These are phyloP conservation scores for Mellivora capensis DNA, from an alignment of 2,113 vertebrate species.

Conservation along the genomic window DNA sequence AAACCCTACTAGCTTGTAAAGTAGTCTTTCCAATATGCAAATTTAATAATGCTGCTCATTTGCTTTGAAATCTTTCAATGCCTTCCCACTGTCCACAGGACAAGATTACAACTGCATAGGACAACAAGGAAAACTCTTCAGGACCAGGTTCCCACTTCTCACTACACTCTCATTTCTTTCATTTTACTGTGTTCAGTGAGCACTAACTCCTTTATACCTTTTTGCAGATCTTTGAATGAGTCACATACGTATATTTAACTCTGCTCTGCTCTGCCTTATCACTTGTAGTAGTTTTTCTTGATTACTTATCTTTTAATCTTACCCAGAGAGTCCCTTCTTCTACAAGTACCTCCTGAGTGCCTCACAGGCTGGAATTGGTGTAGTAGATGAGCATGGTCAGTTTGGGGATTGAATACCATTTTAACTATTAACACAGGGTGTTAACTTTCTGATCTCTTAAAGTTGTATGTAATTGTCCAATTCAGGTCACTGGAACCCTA, in stretches of 20 bases:
- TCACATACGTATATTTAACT: background rate
- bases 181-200: background rate
- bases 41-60: background rate
- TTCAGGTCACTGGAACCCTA: background rate
- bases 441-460: background rate
- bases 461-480: background rate
- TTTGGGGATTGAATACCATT: background rate
- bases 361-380: background rate
- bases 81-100: background rate
- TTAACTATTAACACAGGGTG: background rate
- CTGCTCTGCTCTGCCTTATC: background rate
- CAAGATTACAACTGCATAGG: background rate
- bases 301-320: background rate
- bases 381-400: background rate
- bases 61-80: background rate
- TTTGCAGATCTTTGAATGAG: background rate
- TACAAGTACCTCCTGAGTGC: background rate
- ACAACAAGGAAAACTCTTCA: background rate
- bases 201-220: background rate
- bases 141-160: background rate
- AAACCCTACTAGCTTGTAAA: background rate
- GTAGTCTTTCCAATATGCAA: background rate
- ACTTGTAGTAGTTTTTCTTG: background rate
- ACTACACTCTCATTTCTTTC: background rate
- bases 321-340: background rate